Evolutionary conservation across 64 coral and sea anemone genomes (phyloP).

Genomic region (Dendronephthya gigantea): DNA sequence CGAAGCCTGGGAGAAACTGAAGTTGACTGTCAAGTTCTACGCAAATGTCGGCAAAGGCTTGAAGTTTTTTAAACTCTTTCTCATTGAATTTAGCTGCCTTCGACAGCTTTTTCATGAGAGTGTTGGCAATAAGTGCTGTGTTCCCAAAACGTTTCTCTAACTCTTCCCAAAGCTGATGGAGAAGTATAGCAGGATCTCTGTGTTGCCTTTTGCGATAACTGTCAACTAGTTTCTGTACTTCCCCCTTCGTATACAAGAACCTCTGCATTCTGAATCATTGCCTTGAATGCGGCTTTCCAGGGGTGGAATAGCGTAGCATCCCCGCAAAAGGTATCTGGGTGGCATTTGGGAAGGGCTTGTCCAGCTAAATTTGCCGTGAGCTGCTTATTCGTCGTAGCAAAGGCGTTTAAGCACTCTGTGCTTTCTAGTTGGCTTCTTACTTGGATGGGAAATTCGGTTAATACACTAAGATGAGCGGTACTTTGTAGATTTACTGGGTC

Average conservation of each 20-base stretch:
- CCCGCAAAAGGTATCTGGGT: background rate
- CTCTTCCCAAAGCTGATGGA: background rate
- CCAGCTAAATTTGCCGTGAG: background rate
- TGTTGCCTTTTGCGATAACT: background rate
- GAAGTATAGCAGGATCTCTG: background rate
- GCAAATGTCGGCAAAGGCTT: background rate
- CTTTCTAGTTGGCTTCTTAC: background rate
- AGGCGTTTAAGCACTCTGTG: background rate
- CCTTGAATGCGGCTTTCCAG: background rate
- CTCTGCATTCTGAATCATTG: background rate
- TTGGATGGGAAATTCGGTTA: background rate
- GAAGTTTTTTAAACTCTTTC: background rate
- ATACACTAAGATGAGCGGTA: no score
- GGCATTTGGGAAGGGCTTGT: background rate
- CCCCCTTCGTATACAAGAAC: background rate
- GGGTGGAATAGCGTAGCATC: background rate
- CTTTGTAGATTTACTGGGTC: no score
- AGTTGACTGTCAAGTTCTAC: background rate
- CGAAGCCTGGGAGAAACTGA: background rate
- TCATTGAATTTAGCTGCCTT: background rate
- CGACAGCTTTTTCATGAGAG: background rate
- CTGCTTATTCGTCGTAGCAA: background rate
- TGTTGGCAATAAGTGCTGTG: background rate
- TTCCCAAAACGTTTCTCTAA: background rate
- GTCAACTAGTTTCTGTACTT: background rate